Base-by-base conservation (phyloP, 2,888 invertebrate genomes). In the Lydus trimaculatus region DNA sequence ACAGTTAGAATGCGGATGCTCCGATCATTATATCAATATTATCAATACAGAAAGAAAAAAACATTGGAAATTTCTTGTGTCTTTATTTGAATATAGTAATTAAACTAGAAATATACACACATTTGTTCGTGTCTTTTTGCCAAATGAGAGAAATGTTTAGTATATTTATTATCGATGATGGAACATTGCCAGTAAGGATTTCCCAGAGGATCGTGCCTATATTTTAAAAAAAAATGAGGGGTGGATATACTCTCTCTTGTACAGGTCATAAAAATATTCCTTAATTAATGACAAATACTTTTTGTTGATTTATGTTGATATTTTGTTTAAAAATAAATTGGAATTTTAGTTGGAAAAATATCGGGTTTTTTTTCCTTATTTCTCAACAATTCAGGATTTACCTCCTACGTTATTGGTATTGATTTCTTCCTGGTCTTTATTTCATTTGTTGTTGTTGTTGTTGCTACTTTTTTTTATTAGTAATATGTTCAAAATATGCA, bases 111-210 rank as follows among this genome's bases (percentile, higher is more conserved):
- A 48, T 20, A 48, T 11, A 48, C 9, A 48, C 8, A 9, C 20
- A 20, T 48, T 20, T 1, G 43, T 48, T 48, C 15, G 36, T 48
- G 20, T 48, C 20, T 48, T 48, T 48, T 48, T 48, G 48, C 48
- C 48, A 48, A 48, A 17, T n/a, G n/a, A 48, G 15, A 48, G 20
- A 20, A 23, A 20, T 20, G 20, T 48, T 48, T 48, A 2, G 20
- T 48, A 48, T 20, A 48, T 48, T 48, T 48, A 43, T 43, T 43
- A 20, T 48, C 48, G 23, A 20, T 20, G 48, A 23, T 48, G 48
- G 48, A 48, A 48, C 48, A 48, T 48, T 48, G 48, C 48, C 48
- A 48, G 23, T 20, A 23, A 20, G 48, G 48, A 48, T 48, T 48
- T 48, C 48, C 48, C 48, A 48, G 48, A 48, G 48, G 48, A 48